These are phyloP conservation scores for Babylonia areolata DNA, from an alignment of 1,140 invertebrate genomes.

Conservation along the genomic window DNA sequence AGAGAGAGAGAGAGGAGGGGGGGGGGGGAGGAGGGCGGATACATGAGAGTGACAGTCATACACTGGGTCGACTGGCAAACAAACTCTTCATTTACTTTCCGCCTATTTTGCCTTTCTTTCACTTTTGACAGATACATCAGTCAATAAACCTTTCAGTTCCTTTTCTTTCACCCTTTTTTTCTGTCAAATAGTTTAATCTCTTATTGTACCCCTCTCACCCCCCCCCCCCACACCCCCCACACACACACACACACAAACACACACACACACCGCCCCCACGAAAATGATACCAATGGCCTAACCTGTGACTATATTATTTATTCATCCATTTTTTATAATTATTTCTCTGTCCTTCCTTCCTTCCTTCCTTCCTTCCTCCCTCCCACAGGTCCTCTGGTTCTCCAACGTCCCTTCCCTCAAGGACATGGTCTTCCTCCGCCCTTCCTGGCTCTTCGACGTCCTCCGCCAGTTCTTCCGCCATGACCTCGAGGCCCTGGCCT, in stretches of 20 bases:
- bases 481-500: slow-evolving; percentile 53
- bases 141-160: too few species aligned
- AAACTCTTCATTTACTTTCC: background rate
- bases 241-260: too few species aligned
- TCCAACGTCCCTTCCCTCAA: slow-evolving; percentile 56
- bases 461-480: slow-evolving; percentile 64
- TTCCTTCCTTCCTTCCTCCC: too few species aligned
- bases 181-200: too few species aligned
- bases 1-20: background rate
- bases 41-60: background rate
- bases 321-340: background rate
- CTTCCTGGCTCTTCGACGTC: slow-evolving; percentile 71
- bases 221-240: background rate
- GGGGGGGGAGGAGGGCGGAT: background rate
- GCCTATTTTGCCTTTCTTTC: background rate
- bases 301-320: too few species aligned
- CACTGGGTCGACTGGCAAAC: background rate
- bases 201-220: background rate
- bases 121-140: too few species aligned
- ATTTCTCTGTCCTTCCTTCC: background rate
- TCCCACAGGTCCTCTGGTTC: slow-evolving; percentile 64
- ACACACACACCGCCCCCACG: too few species aligned
- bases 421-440: slow-evolving; percentile 66
- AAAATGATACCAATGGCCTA: too few species aligned
- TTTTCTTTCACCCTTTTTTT: too few species aligned